These are phyloP conservation scores for Ovibos moschatus DNA, from an alignment of 2,113 vertebrate species.

Conservation along the genomic window DNA sequence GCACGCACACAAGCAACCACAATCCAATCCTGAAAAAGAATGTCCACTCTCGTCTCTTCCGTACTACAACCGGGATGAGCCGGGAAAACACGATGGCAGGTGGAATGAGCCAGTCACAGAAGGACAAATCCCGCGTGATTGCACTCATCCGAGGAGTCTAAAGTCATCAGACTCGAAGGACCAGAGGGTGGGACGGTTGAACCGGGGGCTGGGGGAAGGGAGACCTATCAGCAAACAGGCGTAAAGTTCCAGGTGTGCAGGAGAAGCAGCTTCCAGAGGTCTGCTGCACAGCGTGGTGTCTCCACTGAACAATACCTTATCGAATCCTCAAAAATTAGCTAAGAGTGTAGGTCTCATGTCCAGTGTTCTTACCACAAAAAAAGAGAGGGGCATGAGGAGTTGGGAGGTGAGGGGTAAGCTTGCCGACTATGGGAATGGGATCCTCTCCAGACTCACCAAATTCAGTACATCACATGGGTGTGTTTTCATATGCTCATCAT, in stretches of 20 bases:
- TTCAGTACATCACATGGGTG: neutral
- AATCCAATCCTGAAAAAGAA: neutral
- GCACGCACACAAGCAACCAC: too few relatives aligned
- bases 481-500: neutral
- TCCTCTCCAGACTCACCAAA: neutral
- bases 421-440: neutral
- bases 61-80: too few relatives aligned
- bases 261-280: neutral
- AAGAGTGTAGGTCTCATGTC: neutral
- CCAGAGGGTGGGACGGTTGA: too few relatives aligned
- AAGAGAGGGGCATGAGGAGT: neutral
- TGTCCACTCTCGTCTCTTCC: accelerated
- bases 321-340: neutral
- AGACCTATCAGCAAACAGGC: neutral
- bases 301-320: accelerated
- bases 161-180: too few relatives aligned
- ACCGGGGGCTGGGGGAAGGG: neutral
- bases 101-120: neutral
- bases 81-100: accelerated
- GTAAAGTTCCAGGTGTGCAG: neutral
- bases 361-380: neutral
- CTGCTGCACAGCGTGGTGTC: accelerated
- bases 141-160: neutral
- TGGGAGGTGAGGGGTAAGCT: neutral
- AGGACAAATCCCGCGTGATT: accelerated